phyloP scores from a whole-genome alignment of 1,140 invertebrate species.

The Bactericera cockerelli region DNA sequence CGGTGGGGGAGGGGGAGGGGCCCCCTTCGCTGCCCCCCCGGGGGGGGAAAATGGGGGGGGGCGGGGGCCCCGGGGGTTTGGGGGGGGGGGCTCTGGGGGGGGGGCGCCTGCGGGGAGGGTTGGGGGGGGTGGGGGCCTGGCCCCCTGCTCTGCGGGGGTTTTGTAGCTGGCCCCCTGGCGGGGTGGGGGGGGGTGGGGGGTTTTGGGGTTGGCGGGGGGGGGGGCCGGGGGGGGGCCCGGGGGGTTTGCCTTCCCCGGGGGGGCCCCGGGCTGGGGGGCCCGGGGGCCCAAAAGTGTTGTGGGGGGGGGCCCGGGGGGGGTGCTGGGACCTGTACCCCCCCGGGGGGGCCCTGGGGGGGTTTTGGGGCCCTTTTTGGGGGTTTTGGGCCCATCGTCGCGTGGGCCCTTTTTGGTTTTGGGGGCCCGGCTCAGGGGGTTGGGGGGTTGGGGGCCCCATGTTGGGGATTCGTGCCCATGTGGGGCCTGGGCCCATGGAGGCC shows the following conservation, averaged over 20 bases:
- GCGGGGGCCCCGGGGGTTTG: slow-evolving; percentile 33
- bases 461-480: background rate
- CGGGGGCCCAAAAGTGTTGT: too few relatives aligned
- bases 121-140: slow-evolving; percentile 18
- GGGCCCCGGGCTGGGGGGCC: background rate
- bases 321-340: slow-evolving; percentile 16
- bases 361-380: too few relatives aligned
- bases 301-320: slow-evolving; percentile 19
- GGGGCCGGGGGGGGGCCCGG: slow-evolving; percentile 22
- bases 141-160: background rate
- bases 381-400: too few relatives aligned
- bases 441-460: too few relatives aligned
- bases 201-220: slow-evolving; percentile 28
- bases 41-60: slow-evolving; percentile 44
- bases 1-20: slow-evolving; percentile 83
- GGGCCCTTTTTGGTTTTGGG: too few relatives aligned
- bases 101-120: slow-evolving; percentile 16
- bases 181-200: slow-evolving; percentile 26
- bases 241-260: slow-evolving; percentile 12
- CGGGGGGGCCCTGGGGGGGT: too few relatives aligned
- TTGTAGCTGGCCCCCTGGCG: slow-evolving; percentile 23
- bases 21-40: slow-evolving; percentile 82
- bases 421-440: too few relatives aligned
- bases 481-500: slow-evolving; percentile 1
- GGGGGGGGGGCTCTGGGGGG: slow-evolving; percentile 18